Conservation (phyloP, 2,888 invertebrate genomes). For the Diarsia rubi region DNA sequence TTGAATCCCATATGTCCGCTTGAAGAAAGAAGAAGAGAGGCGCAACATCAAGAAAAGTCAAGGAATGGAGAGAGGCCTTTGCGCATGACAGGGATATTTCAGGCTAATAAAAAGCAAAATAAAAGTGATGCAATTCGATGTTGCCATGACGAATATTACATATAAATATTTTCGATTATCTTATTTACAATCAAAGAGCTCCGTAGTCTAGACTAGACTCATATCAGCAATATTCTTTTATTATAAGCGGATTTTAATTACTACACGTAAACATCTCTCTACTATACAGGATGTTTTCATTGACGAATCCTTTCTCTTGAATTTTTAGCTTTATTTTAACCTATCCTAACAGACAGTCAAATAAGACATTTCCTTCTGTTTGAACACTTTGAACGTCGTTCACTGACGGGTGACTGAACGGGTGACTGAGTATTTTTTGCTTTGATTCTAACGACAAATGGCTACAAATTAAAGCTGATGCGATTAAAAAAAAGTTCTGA, state of each 20-base stretch:
- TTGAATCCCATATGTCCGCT: too few relatives aligned
- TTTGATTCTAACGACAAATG: too few relatives aligned
- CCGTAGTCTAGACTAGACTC: constrained; percentile 28
- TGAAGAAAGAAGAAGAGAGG: neutral
- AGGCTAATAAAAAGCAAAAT: neutral
- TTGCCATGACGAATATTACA: neutral
- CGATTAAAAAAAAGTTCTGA: too few relatives aligned
- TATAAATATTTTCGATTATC: constrained; percentile 12
- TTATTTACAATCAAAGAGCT: constrained; percentile 18
- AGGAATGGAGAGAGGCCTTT: neutral
- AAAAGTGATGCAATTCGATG: constrained; percentile 5
- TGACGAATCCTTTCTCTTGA: neutral
- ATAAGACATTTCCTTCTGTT: too few relatives aligned
- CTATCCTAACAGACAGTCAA: too few relatives aligned
- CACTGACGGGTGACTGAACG: too few relatives aligned
- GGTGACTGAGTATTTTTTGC: too few relatives aligned
- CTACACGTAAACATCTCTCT: neutral
- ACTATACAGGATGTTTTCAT: neutral
- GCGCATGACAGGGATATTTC: neutral
- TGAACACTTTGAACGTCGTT: too few relatives aligned
- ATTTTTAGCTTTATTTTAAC: too few relatives aligned
- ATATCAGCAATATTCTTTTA: constrained; percentile 35
- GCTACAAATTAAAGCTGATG: too few relatives aligned
- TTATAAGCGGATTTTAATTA: constrained; percentile 13
- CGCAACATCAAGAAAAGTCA: neutral